A percentile compares a stretch with the other conserved stretches of the same genome.
These are phyloP conservation scores for Cerceris rybyensis DNA, from an alignment of 2,888 invertebrate genomes.

Conservation along the genomic window DNA sequence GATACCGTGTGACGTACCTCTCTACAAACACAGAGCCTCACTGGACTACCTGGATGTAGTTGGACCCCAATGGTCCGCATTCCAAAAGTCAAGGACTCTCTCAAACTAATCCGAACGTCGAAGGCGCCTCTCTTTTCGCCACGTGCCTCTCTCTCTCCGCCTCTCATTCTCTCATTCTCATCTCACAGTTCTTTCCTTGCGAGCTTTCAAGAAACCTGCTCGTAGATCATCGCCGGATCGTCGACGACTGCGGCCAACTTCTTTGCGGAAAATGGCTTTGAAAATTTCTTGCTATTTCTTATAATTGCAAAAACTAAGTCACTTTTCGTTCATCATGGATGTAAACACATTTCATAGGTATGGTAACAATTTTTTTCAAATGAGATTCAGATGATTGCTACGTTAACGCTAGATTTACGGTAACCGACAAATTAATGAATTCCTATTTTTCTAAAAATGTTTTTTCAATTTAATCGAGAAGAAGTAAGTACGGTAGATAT, in stretches of 20 bases:
- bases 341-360: too few relatives aligned
- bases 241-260: background rate
- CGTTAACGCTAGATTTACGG: too few relatives aligned
- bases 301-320: too few relatives aligned
- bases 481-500: too few relatives aligned
- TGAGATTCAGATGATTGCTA: too few relatives aligned
- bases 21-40: conserved; percentile 15
- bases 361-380: too few relatives aligned
- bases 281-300: background rate
- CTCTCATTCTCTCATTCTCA: conserved; percentile 22
- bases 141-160: conserved; percentile 47
- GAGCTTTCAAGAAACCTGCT: conserved; percentile 37
- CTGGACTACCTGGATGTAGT: conserved; percentile 64
- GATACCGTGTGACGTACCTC: background rate
- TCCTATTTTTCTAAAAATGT: too few relatives aligned
- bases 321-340: too few relatives aligned
- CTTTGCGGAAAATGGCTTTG: background rate
- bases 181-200: conserved; percentile 23
- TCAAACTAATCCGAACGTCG: conserved; percentile 58
- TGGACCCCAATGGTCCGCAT: conserved; percentile 70
- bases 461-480: too few relatives aligned
- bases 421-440: too few relatives aligned
- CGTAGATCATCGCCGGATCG: conserved; percentile 33
- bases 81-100: conserved; percentile 77
- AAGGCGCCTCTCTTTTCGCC: conserved; percentile 65